Conservation (phyloP, 2,888 invertebrate genomes). For the Resseliella maxima region DNA sequence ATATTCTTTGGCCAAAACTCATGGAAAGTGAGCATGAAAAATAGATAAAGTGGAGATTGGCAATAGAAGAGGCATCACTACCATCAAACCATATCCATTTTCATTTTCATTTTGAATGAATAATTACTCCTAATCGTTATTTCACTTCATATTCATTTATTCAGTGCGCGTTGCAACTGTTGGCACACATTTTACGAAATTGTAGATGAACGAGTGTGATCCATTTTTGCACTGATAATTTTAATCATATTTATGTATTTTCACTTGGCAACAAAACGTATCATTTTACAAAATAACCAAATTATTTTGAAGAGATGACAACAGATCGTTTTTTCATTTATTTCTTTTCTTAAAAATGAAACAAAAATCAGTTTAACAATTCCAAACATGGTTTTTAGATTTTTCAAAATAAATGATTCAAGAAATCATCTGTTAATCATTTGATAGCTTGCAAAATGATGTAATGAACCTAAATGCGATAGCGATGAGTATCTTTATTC, state of each 20-base stretch:
- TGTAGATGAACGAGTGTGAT: neutral
- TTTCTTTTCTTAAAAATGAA: no score
- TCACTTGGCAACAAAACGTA: neutral
- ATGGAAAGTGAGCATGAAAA: neutral
- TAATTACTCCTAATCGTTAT: conserved; percentile 44
- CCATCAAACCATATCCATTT: conserved; percentile 23
- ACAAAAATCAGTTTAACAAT: neutral
- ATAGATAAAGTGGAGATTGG: no score
- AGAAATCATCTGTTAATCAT: neutral
- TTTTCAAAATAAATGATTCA: neutral
- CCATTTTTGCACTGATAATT: neutral
- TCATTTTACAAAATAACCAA: neutral
- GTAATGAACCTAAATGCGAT: neutral
- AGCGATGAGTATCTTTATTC: neutral
- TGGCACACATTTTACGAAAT: neutral
- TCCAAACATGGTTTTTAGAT: neutral
- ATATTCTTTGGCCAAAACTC: neutral
- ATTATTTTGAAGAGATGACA: neutral
- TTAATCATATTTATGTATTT: neutral
- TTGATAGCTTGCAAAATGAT: neutral
- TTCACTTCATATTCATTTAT: conserved; percentile 48
- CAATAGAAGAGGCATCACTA: neutral
- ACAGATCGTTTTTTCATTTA: no score
- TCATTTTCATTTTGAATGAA: conserved; percentile 48
- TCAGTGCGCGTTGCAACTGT: conserved; percentile 1